Evolutionary conservation across 2,888 invertebrate species (phyloP), one percentile per base, ranked within the genome.

Genomic region (Acleris holmiana): DNA sequence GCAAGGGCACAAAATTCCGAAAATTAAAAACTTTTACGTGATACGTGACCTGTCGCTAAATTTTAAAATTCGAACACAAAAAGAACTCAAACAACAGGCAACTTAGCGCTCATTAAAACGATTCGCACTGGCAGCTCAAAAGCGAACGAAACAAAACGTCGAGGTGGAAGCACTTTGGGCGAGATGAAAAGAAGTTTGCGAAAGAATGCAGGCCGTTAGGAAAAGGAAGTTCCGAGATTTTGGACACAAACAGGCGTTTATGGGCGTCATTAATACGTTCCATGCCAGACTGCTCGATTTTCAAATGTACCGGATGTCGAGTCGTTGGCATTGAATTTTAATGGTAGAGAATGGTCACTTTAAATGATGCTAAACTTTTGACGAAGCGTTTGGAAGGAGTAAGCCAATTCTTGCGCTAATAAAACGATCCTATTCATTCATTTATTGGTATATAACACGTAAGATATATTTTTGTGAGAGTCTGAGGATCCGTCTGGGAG

Each of bases 211-310:
- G 54, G 60, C 65, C 55, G 65, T 60, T 60, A 59, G 46, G 49
- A 54, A 55, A 55, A 54, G 65, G 65, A 60, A 50, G 77, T 71
- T 67, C 72, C 75, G 71, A 73, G 75, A 75, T 80, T 83, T 80
- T 71, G 76, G 78, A 77, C 74, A 78, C 75, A 82, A 84, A 83
- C 82, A 84, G 77, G 13, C 35, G 78, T 84, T 85, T 78, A 85
- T 77, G 76, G 68, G 71, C 74, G 71, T 78, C 77, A 83, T 85
- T 86, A 84, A 85, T 79, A 76, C 67, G 73, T 29, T 25, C 48
- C 57, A 46, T 41, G 35, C 35, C 47, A 47, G 25, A 51, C 48
- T 54, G 48, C 23, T 23, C n/a, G 44, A 44, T 44, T 44, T 15
- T 44, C 35, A 35, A 35, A 35, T 13, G 35, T 46, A 46, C 46